phyloP scores from a whole-genome alignment of 2,888 invertebrate species.

The Rhorus exstirpatorius region DNA sequence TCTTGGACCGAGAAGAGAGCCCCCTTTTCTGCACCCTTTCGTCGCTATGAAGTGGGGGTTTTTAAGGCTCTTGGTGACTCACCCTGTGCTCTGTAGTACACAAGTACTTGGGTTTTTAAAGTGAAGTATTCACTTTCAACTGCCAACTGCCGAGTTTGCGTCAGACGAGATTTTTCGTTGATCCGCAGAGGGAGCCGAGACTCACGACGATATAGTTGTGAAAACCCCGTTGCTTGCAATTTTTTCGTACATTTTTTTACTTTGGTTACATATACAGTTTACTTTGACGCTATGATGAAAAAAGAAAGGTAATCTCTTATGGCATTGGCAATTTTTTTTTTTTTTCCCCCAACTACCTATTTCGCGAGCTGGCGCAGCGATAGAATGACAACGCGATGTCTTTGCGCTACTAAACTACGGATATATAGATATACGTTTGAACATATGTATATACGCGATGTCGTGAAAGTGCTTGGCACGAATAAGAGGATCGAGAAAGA shows the following conservation, averaged over 20 bases:
- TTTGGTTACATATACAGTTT: too few species aligned
- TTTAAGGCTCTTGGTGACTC: slow-evolving; percentile 61
- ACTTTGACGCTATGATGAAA: too few species aligned
- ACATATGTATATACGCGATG: slow-evolving; percentile 6
- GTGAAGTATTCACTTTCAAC: slow-evolving; percentile 39
- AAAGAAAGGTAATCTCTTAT: too few species aligned
- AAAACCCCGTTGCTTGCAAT: too few species aligned
- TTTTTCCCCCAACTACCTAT: slow-evolving; percentile 71
- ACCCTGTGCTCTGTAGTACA: slow-evolving; percentile 36
- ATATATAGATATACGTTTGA: not conserved
- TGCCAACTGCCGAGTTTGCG: slow-evolving; percentile 45
- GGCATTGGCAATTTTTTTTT: slow-evolving; percentile 77
- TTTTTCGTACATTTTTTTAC: too few species aligned
- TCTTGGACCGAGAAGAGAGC: slow-evolving; percentile 79
- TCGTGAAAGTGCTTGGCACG: slow-evolving; percentile 65
- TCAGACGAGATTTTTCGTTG: slow-evolving; percentile 8
- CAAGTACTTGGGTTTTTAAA: slow-evolving; percentile 33
- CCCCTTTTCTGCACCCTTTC: slow-evolving; percentile 40
- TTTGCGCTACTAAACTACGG: slow-evolving; percentile 29
- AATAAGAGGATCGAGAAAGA: slow-evolving; percentile 52
- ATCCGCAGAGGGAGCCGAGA: not conserved
- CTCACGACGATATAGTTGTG: not conserved
- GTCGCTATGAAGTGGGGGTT: slow-evolving; percentile 51
- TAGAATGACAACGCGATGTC: slow-evolving; percentile 76
- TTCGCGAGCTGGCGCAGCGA: slow-evolving; percentile 74